Percentiles rank a stretch among this genome's conserved stretches.
These are phyloP conservation scores for Amphibalanus amphitrite DNA, from an alignment of 1,140 invertebrate species.

Conservation along the genomic window DNA sequence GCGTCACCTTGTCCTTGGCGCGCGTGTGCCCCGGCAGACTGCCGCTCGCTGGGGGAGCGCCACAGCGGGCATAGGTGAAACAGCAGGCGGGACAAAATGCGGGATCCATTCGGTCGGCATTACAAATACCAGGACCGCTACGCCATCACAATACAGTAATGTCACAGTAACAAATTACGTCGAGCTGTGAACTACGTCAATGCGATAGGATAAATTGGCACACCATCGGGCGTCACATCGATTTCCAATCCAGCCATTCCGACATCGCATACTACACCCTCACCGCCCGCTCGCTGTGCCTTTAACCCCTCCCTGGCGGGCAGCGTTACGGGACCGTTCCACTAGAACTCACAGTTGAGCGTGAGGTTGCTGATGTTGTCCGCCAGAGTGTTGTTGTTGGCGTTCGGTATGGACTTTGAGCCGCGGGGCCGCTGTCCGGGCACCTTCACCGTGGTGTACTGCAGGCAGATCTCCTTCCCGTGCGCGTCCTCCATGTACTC, in stretches of 20 bases:
- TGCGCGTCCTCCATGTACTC: constrained; percentile 97
- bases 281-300: too few relatives aligned
- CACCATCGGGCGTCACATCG: too few relatives aligned
- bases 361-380: neutral
- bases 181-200: too few relatives aligned
- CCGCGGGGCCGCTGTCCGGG: constrained; percentile 83
- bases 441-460: constrained; percentile 93
- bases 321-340: neutral
- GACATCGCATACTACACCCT: too few relatives aligned
- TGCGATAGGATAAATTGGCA: too few relatives aligned
- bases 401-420: constrained; percentile 31
- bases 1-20: constrained; percentile 37
- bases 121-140: too few relatives aligned
- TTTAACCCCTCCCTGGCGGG: too few relatives aligned
- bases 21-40: constrained; percentile 7
- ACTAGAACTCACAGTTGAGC: neutral
- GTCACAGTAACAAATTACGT: too few relatives aligned
- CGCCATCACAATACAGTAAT: too few relatives aligned
- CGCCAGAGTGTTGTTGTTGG: constrained; percentile 7
- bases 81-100: too few relatives aligned
- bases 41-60: constrained; percentile 5
- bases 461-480: constrained; percentile 88
- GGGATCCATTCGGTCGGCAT: too few relatives aligned
- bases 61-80: neutral
- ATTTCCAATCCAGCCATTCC: too few relatives aligned